Percentiles rank a stretch among this genome's conserved stretches.
Evolutionary conservation across 2,888 invertebrate species (phyloP).

Genomic region (Meloe dianella): DNA sequence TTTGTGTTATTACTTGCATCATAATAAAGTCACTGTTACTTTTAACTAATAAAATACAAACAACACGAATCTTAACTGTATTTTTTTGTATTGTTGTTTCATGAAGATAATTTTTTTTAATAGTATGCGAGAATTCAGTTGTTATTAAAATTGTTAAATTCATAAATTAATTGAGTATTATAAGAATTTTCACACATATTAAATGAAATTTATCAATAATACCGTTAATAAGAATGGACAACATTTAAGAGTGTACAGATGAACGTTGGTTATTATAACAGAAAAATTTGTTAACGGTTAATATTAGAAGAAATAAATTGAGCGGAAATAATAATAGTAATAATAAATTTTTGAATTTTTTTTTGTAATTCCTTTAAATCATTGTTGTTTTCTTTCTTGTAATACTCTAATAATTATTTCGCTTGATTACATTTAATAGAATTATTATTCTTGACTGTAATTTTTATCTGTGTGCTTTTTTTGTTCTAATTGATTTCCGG

Average conservation of each 20-base stretch:
- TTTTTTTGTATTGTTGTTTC: background rate
- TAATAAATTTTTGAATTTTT: background rate
- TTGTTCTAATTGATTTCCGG: background rate
- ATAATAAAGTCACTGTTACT: slow-evolving; percentile 13
- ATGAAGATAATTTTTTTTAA: background rate
- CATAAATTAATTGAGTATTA: background rate
- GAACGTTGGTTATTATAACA: background rate
- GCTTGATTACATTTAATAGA: background rate
- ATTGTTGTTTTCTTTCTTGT: background rate
- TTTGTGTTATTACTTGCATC: background rate
- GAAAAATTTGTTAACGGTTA: background rate
- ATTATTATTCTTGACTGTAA: background rate
- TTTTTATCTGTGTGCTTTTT: background rate
- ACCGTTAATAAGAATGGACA: slow-evolving; percentile 2
- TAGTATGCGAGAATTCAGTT: background rate
- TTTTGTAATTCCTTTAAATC: no score
- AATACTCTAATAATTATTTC: background rate
- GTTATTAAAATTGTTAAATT: background rate
- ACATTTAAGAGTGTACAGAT: background rate
- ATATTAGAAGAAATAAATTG: background rate
- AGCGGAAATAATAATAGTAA: slow-evolving; percentile 5
- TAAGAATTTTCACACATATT: background rate
- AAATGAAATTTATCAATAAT: background rate
- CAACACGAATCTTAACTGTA: slow-evolving; percentile 5
- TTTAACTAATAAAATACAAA: slow-evolving; percentile 4